Evolutionary conservation across 2,113 vertebrate species (phyloP), one percentile per base, ranked within the genome.

Genomic region (Ramphastos sulfuratus): DNA sequence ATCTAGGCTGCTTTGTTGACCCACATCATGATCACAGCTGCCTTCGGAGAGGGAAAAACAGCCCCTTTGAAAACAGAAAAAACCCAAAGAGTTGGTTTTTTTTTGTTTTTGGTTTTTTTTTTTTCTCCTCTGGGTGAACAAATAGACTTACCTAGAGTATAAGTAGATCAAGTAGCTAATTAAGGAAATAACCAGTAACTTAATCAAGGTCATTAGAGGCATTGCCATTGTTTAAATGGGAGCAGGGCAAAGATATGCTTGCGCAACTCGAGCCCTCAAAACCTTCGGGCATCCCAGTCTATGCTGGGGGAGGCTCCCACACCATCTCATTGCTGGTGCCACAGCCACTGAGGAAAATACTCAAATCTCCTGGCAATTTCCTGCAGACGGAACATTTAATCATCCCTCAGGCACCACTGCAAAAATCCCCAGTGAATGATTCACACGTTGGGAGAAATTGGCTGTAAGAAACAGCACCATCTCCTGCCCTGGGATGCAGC

Each of bases 321-420:
- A 33, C 33, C 74, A 78, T 28, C n/a, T 74, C 66, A 28, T 1
- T 35, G 30, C 65, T 20, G 54, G 20, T 56, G 58, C 58, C 85
- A 64, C 69, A 89, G 70, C 54, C 87, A 37, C 63, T 6, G 71
- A 81, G 96, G 94, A 97, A 96, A 97, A 93, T 63, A 91, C 88
- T 97, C 96, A 93, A 95, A 96, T 96, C 96, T 97, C 96, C 82
- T 86, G 95, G 95, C 71, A 89, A 97, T 97, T 95, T 89, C 91
- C 96, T 95, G 33, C 94, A 97, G 97, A 97, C 93, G 95, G 96
- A 97, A 97, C 92, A 82, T 95, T 98, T 97, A 98, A 97, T 96
- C 97, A 97, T 95, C 92, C 74, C 79, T 88, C 92, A 94, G 87
- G 71, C 50, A n/a, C 72, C 52, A 65, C 92, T 28, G 4, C 90